A percentile compares a stretch with the other conserved stretches of the same genome.
phyloP scores from a whole-genome alignment of 2,113 vertebrate genomes.

The Heliornis fulica region DNA sequence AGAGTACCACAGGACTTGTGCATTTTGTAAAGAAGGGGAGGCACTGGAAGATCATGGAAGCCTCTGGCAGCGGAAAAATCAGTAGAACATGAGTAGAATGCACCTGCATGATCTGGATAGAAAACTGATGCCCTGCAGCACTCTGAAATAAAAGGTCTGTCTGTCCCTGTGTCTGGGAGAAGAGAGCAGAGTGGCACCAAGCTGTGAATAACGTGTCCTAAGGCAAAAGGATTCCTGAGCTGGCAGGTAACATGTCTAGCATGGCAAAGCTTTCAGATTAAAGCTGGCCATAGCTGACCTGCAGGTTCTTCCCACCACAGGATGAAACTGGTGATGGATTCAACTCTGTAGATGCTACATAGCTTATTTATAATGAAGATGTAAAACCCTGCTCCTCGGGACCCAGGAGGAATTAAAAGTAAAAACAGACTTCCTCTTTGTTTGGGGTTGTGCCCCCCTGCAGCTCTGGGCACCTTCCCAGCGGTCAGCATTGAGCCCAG shows the following conservation, averaged over 20 bases:
- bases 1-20: not conserved
- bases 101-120: not conserved
- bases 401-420: conserved; percentile 11
- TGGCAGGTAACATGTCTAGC: not conserved
- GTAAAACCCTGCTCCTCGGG: not conserved
- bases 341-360: not conserved
- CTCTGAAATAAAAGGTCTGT: not conserved
- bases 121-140: not conserved
- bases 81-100: not conserved
- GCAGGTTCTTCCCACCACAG: not conserved
- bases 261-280: not conserved
- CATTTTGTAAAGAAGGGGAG: not conserved
- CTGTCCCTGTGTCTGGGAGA: not conserved
- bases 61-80: not conserved
- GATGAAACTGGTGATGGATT: not conserved
- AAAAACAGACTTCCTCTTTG: conserved; percentile 12
- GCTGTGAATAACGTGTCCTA: not conserved
- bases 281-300: not conserved
- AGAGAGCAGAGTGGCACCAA: not conserved
- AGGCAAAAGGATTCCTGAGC: not conserved
- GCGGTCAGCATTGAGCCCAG: not conserved
- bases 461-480: not conserved
- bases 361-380: not conserved
- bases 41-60: not conserved
- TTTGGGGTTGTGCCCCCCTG: not conserved